A percentile compares a stretch with the other conserved stretches of the same genome.
Conservation (phyloP, 2,888 invertebrate species). For the Blera fallax region DNA sequence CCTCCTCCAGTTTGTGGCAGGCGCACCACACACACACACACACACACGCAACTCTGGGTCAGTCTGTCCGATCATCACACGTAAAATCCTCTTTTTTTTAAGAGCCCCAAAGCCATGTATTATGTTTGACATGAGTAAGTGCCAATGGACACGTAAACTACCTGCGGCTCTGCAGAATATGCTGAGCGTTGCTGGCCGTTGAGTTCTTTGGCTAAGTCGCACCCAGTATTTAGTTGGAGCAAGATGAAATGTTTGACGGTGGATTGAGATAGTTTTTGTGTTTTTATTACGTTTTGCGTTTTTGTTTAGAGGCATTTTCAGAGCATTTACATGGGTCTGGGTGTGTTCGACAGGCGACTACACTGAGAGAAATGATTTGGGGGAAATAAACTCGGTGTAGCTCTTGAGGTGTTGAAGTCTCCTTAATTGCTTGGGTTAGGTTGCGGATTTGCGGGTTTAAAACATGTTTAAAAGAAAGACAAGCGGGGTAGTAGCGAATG, state of each 20-base stretch:
- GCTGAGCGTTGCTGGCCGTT: neutral
- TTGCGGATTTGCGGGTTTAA: too few relatives aligned
- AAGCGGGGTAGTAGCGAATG: too few relatives aligned
- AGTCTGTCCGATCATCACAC: conserved; percentile 18
- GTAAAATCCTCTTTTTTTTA: conserved; percentile 49
- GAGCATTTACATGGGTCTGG: conserved; percentile 29
- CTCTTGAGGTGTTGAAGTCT: too few relatives aligned
- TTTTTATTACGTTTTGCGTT: neutral
- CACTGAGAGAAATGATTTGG: conserved; percentile 20
- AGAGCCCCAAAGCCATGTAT: conserved; percentile 27
- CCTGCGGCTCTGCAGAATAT: conserved; percentile 31
- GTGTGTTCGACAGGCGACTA: conserved; percentile 27
- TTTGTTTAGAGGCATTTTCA: conserved; percentile 8
- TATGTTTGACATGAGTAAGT: conserved; percentile 67
- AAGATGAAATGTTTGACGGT: conserved; percentile 42
- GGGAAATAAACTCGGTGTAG: too few relatives aligned
- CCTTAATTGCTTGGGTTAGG: too few relatives aligned
- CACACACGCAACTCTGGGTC: conserved; percentile 44
- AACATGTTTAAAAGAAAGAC: too few relatives aligned
- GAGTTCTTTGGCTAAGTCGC: conserved; percentile 53
- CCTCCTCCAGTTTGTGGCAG: neutral
- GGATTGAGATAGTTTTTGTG: conserved; percentile 39
- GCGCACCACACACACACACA: conserved; percentile 1
- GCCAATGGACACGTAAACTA: conserved; percentile 66
- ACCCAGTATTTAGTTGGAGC: conserved; percentile 45